phyloP scores from a whole-genome alignment of 2,888 invertebrate species.

The Caenorhabditis sp. region DNA sequence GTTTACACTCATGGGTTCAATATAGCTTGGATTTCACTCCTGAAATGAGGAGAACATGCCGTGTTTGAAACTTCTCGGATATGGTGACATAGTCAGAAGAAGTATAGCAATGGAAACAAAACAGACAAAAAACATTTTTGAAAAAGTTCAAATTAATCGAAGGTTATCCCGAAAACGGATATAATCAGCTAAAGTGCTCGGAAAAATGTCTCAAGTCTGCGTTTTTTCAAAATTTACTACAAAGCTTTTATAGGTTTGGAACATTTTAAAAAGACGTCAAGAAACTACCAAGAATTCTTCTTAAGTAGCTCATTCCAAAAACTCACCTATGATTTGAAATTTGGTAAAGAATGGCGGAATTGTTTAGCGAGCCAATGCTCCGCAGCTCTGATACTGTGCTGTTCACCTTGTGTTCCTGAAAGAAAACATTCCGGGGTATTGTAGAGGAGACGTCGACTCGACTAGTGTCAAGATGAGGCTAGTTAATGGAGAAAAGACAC shows the following conservation, averaged over 20 bases:
- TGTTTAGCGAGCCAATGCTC: slow-evolving; percentile 13
- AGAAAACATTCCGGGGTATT: not conserved
- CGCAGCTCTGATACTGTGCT: slow-evolving; percentile 35
- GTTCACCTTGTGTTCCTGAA: not conserved
- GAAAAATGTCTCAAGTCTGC: too few species aligned
- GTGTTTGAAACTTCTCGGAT: slow-evolving; percentile 10
- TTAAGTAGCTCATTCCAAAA: too few species aligned
- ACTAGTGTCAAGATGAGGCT: not conserved
- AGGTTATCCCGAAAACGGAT: too few species aligned
- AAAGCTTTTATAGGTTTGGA: too few species aligned
- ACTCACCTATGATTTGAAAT: slow-evolving; percentile 11
- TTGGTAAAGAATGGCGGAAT: not conserved
- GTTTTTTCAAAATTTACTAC: too few species aligned
- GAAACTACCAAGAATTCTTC: too few species aligned
- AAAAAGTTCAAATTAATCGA: too few species aligned
- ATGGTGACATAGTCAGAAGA: not conserved
- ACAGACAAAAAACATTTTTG: too few species aligned
- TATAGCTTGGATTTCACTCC: slow-evolving; percentile 51
- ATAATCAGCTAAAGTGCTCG: too few species aligned
- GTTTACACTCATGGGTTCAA: slow-evolving; percentile 44
- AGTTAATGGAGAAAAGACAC: slow-evolving; percentile 19
- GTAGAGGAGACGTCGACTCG: too few species aligned
- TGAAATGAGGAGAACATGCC: slow-evolving; percentile 15
- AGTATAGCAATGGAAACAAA: too few species aligned
- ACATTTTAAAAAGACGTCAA: too few species aligned